These are phyloP conservation scores for Hyles lineata DNA, from an alignment of 2,888 invertebrate genomes.

Conservation along the genomic window DNA sequence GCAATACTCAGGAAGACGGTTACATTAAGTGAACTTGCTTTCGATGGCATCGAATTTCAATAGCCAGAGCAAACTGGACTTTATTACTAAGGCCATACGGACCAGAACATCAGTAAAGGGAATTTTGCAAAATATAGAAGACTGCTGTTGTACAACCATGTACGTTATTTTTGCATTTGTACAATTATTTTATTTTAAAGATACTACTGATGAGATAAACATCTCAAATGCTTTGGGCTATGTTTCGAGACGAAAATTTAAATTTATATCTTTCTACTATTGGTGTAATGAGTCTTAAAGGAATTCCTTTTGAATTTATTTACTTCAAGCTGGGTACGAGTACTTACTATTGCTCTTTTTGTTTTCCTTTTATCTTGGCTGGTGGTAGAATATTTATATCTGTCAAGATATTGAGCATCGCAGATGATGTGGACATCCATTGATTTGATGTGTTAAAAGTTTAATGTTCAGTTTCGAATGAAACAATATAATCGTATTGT, in stretches of 20 bases:
- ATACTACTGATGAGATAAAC: constrained; percentile 20
- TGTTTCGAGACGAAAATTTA: background rate
- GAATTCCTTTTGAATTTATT: too few relatives aligned
- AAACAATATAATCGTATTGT: too few relatives aligned
- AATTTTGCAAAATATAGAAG: constrained; percentile 16
- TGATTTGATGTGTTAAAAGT: too few relatives aligned
- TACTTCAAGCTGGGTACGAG: too few relatives aligned
- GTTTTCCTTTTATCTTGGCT: too few relatives aligned
- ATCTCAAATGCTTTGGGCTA: background rate
- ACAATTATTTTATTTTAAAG: constrained; percentile 33
- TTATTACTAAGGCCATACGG: background rate
- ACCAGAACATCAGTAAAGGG: background rate
- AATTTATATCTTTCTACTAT: background rate
- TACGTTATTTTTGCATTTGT: constrained; percentile 40
- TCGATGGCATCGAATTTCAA: constrained; percentile 24
- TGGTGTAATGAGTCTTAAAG: background rate
- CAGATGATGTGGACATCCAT: too few relatives aligned
- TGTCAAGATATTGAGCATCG: too few relatives aligned
- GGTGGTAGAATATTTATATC: too few relatives aligned
- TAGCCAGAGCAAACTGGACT: background rate
- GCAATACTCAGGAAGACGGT: constrained; percentile 64
- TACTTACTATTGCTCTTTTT: too few relatives aligned
- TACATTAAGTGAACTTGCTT: constrained; percentile 54
- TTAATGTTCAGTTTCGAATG: too few relatives aligned
- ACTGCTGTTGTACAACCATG: constrained; percentile 41